These are phyloP conservation scores for Lagopus muta DNA, from an alignment of 2,113 vertebrate genomes.

Conservation along the genomic window DNA sequence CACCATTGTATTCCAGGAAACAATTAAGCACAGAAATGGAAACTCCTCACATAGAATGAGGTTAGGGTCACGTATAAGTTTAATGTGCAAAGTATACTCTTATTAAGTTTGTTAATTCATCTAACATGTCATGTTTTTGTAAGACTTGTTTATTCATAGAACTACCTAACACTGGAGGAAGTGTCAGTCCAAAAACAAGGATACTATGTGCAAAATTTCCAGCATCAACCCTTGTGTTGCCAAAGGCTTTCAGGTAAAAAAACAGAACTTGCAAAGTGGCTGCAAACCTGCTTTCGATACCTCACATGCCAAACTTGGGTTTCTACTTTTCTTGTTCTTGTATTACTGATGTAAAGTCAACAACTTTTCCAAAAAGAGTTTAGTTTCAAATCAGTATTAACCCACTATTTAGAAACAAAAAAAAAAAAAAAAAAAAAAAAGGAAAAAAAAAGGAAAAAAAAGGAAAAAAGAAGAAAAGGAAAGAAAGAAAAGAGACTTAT, in stretches of 20 bases:
- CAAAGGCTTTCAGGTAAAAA: constrained; percentile 63
- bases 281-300: constrained; percentile 83
- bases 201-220: constrained; percentile 30
- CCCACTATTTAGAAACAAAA: constrained; percentile 78
- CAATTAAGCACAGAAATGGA: not conserved
- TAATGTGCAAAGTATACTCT: not conserved
- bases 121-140: not conserved
- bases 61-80: not conserved
- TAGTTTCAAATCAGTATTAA: constrained; percentile 84
- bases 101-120: not conserved
- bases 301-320: constrained; percentile 79
- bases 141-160: constrained; percentile 20
- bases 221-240: constrained; percentile 32
- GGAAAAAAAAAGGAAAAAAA: not conserved
- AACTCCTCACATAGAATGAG: not conserved
- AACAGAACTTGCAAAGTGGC: constrained; percentile 81
- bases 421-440: constrained; percentile 23
- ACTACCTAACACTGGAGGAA: constrained; percentile 37
- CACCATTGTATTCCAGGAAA: constrained; percentile 14
- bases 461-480: constrained; percentile 40
- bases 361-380: constrained; percentile 79
- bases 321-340: constrained; percentile 78
- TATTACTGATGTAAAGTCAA: constrained; percentile 76
- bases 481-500: constrained; percentile 79
- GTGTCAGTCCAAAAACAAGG: constrained; percentile 60